These are phyloP conservation scores for Carlito syrichta DNA, from an alignment of 2,113 vertebrate species.

Conservation along the genomic window DNA sequence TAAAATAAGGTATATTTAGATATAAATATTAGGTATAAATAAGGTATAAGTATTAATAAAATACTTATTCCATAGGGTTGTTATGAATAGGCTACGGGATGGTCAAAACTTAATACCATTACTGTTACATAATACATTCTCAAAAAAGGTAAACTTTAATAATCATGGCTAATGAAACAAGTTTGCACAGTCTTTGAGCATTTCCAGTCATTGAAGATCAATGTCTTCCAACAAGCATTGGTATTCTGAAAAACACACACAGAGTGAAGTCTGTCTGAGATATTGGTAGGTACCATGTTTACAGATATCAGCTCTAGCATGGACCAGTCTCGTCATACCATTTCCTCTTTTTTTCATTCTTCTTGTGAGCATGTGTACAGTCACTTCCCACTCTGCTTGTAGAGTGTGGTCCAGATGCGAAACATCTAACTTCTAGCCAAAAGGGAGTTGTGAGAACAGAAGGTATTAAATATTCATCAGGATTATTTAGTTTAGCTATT, in stretches of 20 bases:
- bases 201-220: not conserved
- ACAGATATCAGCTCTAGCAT: not conserved
- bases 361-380: not conserved
- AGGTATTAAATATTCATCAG: conserved; percentile 77
- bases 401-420: conserved; percentile 22
- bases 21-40: too few species aligned
- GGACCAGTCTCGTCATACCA: fast-evolving
- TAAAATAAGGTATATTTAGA: not conserved
- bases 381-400: not conserved
- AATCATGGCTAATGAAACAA: not conserved
- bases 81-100: not conserved
- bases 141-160: not conserved
- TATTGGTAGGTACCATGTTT: fast-evolving
- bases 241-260: not conserved
- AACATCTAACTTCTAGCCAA: conserved; percentile 49
- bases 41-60: too few species aligned
- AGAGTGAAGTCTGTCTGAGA: not conserved
- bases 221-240: not conserved
- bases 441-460: conserved; percentile 53
- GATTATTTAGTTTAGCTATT: conserved; percentile 69
- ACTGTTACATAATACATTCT: not conserved
- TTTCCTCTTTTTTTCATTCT: fast-evolving
- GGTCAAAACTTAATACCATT: not conserved
- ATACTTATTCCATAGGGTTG: not conserved
- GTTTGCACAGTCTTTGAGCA: not conserved